Conservation (phyloP, 2,797 vertebrate genomes). For the Kryptopterus vitreolus region DNA sequence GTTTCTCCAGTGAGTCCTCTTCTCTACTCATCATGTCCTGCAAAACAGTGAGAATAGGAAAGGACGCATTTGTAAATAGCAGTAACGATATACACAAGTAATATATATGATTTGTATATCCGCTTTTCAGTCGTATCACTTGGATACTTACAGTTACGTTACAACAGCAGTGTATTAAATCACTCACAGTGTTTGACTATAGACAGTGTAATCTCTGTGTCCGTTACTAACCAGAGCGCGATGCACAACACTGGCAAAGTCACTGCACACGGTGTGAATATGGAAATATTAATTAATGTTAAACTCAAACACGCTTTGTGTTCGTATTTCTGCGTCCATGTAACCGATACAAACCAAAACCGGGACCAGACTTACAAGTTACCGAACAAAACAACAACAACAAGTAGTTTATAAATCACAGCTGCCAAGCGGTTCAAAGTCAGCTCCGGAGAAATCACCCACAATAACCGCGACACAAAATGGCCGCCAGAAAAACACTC, state of each 20-base stretch:
- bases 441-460: slow-evolving; percentile 13
- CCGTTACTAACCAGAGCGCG: background rate
- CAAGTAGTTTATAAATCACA: slow-evolving; percentile 31
- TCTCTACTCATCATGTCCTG: slow-evolving; percentile 73
- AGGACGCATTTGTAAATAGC: background rate
- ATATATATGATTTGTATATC: no score
- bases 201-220: background rate
- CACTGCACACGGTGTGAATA: background rate
- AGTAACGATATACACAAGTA: background rate
- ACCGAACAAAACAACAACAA: background rate
- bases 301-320: background rate
- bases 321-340: background rate
- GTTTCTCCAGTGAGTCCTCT: slow-evolving; percentile 76
- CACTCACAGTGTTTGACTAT: no score
- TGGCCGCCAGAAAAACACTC: background rate
- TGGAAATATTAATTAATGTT: background rate
- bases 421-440: slow-evolving; percentile 47
- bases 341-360: background rate
- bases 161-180: no score
- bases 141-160: no score
- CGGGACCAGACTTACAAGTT: background rate
- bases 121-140: no score
- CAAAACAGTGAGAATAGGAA: background rate
- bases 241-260: background rate
- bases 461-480: background rate